Base-by-base conservation (phyloP, 2,888 invertebrate genomes). In the Xylota sylvarum region DNA sequence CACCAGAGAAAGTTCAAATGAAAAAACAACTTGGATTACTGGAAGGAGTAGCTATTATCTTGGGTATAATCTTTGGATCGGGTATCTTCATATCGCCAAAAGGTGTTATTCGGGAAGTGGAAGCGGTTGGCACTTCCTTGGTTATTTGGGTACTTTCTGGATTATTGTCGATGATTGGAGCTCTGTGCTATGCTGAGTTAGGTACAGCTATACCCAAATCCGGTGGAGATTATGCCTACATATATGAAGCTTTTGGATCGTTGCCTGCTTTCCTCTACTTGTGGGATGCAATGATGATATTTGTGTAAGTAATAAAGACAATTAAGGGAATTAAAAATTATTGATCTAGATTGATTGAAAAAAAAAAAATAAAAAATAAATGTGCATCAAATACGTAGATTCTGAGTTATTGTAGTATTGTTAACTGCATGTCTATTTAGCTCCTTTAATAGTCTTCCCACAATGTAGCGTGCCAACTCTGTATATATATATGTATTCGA, bases 201-300 rank as follows among this genome's bases (percentile, higher is more conserved):
- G 99, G 96, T 90, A 93, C 93, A 4, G 90, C 91, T 14, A 96
- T 99, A 90, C 97, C 98, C 4, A 97, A 97, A 90, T 98, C 98
- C 80, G 99, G 99, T 23, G 99, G 98, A 1, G 99, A 99, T 93
- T 99, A 99, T 92, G 98, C 98, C 40, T 99, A 99, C 90, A 98
- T 99, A 88, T 94, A 96, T 90, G 96, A 98, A 92, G 97, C 98
- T 1, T 99, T 96, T 91, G 99, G 99, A 30, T 94, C 96, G 1
- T 92, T 99, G 76, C 98, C 97, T 14, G 97, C 98, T 0, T 99
- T 99, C 92, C 93, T 99, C 12, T 99, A 97, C 91, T 93, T 99
- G 12, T 99, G 99, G 99, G 98, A 98, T 91, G 98, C 98, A n/a
- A 96, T 97, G 93, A 94, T 98, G 90, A 97, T 99, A 86, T 98